Evolutionary conservation across 2,888 invertebrate species (phyloP).

Genomic region (Liopterus haemorrhoidalis): DNA sequence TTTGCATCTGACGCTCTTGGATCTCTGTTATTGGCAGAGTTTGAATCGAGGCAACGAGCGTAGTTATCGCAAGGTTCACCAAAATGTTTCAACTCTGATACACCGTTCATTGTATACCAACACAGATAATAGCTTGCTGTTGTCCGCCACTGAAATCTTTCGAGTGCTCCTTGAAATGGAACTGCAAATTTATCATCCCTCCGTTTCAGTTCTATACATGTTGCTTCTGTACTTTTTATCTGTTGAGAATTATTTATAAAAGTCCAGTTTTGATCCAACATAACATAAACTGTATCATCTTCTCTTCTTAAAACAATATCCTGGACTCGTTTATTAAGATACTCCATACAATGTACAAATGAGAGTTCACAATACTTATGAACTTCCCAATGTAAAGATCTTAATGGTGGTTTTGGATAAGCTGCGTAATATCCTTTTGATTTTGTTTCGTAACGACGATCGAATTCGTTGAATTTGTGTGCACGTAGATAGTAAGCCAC

Average conservation of each 20-base stretch:
- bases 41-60: slow-evolving; percentile 51
- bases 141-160: slow-evolving; percentile 58
- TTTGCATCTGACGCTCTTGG: slow-evolving; percentile 52
- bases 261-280: slow-evolving; percentile 49
- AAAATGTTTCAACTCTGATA: slow-evolving; percentile 49
- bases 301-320: slow-evolving; percentile 46
- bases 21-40: slow-evolving; percentile 48
- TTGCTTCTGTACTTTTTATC: slow-evolving; percentile 45
- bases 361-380: slow-evolving; percentile 50
- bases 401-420: slow-evolving; percentile 54
- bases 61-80: slow-evolving; percentile 58
- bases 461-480: slow-evolving; percentile 61
- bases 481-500: slow-evolving; percentile 57
- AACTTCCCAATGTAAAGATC: slow-evolving; percentile 58
- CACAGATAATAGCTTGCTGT: slow-evolving; percentile 64
- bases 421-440: slow-evolving; percentile 40
- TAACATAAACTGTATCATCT: slow-evolving; percentile 50
- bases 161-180: slow-evolving; percentile 54
- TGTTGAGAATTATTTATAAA: slow-evolving; percentile 40
- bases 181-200: slow-evolving; percentile 46
- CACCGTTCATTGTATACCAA: slow-evolving; percentile 57
- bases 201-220: slow-evolving; percentile 47
- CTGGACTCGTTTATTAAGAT: slow-evolving; percentile 46
- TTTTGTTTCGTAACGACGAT: slow-evolving; percentile 46
- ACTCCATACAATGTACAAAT: slow-evolving; percentile 53